phyloP scores from a whole-genome alignment of 2,888 invertebrate species.

The Philereme vetulata region DNA sequence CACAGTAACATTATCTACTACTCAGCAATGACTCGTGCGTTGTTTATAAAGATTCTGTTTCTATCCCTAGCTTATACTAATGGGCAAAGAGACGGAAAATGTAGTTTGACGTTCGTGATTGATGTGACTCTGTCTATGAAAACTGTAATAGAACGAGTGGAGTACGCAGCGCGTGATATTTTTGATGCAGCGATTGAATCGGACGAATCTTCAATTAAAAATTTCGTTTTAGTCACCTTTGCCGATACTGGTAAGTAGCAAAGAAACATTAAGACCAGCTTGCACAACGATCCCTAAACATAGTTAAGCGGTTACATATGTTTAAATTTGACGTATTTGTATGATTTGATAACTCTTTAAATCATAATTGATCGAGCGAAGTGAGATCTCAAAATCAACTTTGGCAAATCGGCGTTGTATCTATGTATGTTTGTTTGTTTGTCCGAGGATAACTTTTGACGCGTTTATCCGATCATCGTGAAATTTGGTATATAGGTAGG shows the following conservation, averaged over 20 bases:
- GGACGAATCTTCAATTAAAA: slow-evolving; percentile 15
- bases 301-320: too few relatives aligned
- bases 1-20: slow-evolving; percentile 1
- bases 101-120: slow-evolving; percentile 54
- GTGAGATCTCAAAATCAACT: too few relatives aligned
- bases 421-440: too few relatives aligned
- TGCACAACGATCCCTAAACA: too few relatives aligned
- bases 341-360: too few relatives aligned
- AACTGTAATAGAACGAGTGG: slow-evolving; percentile 44
- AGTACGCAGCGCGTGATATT: slow-evolving; percentile 3
- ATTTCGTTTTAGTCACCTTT: slow-evolving; percentile 22
- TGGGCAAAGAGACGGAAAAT: slow-evolving; percentile 17
- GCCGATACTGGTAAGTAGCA: slow-evolving; percentile 22
- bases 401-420: too few relatives aligned
- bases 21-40: slow-evolving; percentile 6
- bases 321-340: too few relatives aligned
- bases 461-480: too few relatives aligned
- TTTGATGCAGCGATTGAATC: slow-evolving; percentile 11
- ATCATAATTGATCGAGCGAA: too few relatives aligned
- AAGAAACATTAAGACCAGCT: too few relatives aligned
- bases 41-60: slow-evolving; percentile 3
- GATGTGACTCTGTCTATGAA: slow-evolving; percentile 53
- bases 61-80: background rate
- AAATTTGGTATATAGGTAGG: too few relatives aligned
- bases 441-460: too few relatives aligned